A percentile compares a stretch with the other conserved stretches of the same genome.
Evolutionary conservation across 2,113 vertebrate genomes (phyloP).

Genomic region (Pagrus major): DNA sequence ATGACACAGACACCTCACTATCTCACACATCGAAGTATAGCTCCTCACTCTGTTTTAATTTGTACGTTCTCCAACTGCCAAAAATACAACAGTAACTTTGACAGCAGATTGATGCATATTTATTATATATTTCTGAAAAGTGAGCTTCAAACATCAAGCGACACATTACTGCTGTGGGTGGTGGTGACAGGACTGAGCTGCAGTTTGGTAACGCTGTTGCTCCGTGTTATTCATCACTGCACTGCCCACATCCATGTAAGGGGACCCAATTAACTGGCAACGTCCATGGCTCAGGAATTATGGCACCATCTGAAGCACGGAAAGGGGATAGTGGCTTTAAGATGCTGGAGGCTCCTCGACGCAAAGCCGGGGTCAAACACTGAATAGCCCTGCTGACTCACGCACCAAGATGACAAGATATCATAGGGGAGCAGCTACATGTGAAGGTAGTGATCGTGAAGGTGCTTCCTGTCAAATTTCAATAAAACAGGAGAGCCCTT

Average conservation of each 20-base stretch:
- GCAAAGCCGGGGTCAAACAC: slow-evolving; percentile 46
- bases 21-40: slow-evolving; percentile 28
- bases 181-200: slow-evolving; percentile 2
- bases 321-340: slow-evolving; percentile 58
- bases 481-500: not conserved
- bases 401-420: slow-evolving; percentile 36
- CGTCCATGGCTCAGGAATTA: slow-evolving; percentile 63
- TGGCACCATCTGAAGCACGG: slow-evolving; percentile 72
- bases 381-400: slow-evolving; percentile 47
- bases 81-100: slow-evolving; percentile 11
- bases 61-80: slow-evolving; percentile 3
- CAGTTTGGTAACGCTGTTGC: slow-evolving; percentile 31
- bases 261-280: slow-evolving; percentile 55
- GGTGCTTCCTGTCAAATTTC: not conserved
- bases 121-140: slow-evolving; percentile 19
- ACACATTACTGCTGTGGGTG: slow-evolving; percentile 29
- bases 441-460: not conserved
- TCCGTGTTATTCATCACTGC: slow-evolving; percentile 33
- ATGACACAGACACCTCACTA: not conserved
- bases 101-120: not conserved
- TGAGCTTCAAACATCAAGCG: slow-evolving; percentile 15
- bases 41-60: slow-evolving; percentile 14
- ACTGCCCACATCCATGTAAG: slow-evolving; percentile 63
- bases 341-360: slow-evolving; percentile 47
- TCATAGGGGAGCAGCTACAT: not conserved